Evolutionary conservation across 1,140 invertebrate genomes (phyloP).

Genomic region (Drosophila miranda): DNA sequence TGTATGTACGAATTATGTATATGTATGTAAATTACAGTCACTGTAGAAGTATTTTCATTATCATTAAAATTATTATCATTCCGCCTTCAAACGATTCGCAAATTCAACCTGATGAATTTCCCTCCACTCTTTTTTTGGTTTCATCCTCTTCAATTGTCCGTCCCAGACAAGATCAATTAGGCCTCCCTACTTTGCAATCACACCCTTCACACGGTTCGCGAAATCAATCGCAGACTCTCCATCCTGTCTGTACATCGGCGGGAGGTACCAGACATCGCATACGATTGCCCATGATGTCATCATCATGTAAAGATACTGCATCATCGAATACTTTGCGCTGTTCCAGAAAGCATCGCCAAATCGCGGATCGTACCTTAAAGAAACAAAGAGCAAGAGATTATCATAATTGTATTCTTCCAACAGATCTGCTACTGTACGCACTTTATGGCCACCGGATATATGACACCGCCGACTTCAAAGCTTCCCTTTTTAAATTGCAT

Average conservation of each 20-base stretch:
- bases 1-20: neutral
- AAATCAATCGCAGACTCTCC: conserved; percentile 95
- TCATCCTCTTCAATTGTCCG: conserved; percentile 95
- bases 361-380: conserved; percentile 95
- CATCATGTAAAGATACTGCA: conserved; percentile 98
- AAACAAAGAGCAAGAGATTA: neutral
- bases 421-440: conserved; percentile 73
- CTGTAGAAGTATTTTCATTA: conserved; percentile 28
- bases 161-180: conserved; percentile 98
- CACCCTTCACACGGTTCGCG: conserved; percentile 96
- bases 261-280: conserved; percentile 99
- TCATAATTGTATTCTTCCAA: no score
- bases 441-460: conserved; percentile 98
- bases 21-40: conserved; percentile 47
- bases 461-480: conserved; percentile 97
- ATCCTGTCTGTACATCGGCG: conserved; percentile 92
- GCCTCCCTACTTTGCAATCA: conserved; percentile 95
- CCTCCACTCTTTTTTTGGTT: conserved; percentile 96
- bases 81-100: conserved; percentile 92
- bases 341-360: conserved; percentile 99
- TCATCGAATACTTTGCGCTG: conserved; percentile 95
- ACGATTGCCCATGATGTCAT: conserved; percentile 99
- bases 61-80: conserved; percentile 83
- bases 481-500: conserved; percentile 99
- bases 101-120: conserved; percentile 96